Base-by-base conservation (phyloP, 2,888 invertebrate species). In the Ennomos fuscantarius region DNA sequence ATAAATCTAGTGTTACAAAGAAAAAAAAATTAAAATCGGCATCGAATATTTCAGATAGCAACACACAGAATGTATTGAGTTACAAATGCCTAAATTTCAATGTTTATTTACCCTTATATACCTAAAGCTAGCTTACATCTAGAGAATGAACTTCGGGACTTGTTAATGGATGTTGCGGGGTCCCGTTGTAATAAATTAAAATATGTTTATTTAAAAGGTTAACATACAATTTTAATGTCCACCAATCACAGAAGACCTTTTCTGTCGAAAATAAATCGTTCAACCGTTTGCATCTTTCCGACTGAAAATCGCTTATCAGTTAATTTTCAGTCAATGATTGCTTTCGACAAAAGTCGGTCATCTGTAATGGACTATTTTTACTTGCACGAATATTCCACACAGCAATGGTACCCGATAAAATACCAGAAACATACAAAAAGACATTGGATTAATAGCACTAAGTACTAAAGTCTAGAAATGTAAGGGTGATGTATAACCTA, bases 91-190 rank as follows among this genome's bases (percentile, higher is more conserved):
- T 87, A 82, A 73, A 73, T 70, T 78, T 73, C 65, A 68, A 24
- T 74, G 71, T 74, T 74, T 76, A 72, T 72, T 73, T 78, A 82
- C 77, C 78, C 84, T 86, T 87, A 87, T 63, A 70, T 78, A 79
- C 78, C 79, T 89, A 86, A 72, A 78, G 63, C 84, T 91, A 90
- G 73, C 89, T 87, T 89, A 89, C 9, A 34, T 60, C 86, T 86
- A 87, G 58, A 70, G 74, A 72, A 86, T 85, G 83, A 87, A 88
- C 82, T 72, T 65, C 61, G 71, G 75, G 74, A 71, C 68, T 66
- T 60, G 61, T 48, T 40, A 49, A 54, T 44, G 9, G 9, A 37
- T 51, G 42, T 47, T 43, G 9, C 24, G 34, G 35, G 31, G 36
- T 57, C 66, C 64, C 61, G 47, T 10, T 41, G n/a, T 49, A 44